Evolutionary conservation across 2,888 invertebrate species (phyloP).

Genomic region (Himalopsyche tibetana): DNA sequence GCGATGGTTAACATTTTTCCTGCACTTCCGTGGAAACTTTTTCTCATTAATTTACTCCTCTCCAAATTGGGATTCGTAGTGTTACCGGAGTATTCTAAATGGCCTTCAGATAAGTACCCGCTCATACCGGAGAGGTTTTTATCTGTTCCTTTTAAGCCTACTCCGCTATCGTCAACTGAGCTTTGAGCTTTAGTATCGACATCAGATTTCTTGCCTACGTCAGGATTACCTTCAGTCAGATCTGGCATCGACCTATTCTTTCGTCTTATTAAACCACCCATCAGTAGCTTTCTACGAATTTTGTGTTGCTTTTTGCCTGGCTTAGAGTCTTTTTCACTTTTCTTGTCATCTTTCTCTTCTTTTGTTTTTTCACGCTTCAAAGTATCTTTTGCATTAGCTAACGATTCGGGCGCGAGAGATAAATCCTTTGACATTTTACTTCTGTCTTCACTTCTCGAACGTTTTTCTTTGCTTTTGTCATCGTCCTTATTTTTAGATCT

Average conservation of each 20-base stretch:
- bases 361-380: slow-evolving; percentile 76
- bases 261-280: slow-evolving; percentile 91
- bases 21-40: slow-evolving; percentile 91
- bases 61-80: slow-evolving; percentile 89
- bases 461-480: slow-evolving; percentile 84
- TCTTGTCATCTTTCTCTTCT: slow-evolving; percentile 79
- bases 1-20: slow-evolving; percentile 88
- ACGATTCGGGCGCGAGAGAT: slow-evolving; percentile 80
- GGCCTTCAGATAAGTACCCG: slow-evolving; percentile 92
- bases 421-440: slow-evolving; percentile 86
- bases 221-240: slow-evolving; percentile 86
- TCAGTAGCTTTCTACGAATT: slow-evolving; percentile 89
- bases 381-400: slow-evolving; percentile 75
- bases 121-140: slow-evolving; percentile 80
- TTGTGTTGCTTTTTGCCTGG: slow-evolving; percentile 93
- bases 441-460: slow-evolving; percentile 91
- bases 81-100: slow-evolving; percentile 84
- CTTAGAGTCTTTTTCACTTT: slow-evolving; percentile 83
- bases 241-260: slow-evolving; percentile 96
- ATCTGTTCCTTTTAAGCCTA: slow-evolving; percentile 81
- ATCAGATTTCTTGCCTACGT: slow-evolving; percentile 72
- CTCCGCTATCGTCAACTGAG: slow-evolving; percentile 86
- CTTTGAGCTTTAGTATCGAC: slow-evolving; percentile 73
- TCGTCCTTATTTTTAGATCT: slow-evolving; percentile 84
- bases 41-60: slow-evolving; percentile 90